Base-by-base conservation (phyloP, 2,113 vertebrate species). In the Camelus bactrianus region DNA sequence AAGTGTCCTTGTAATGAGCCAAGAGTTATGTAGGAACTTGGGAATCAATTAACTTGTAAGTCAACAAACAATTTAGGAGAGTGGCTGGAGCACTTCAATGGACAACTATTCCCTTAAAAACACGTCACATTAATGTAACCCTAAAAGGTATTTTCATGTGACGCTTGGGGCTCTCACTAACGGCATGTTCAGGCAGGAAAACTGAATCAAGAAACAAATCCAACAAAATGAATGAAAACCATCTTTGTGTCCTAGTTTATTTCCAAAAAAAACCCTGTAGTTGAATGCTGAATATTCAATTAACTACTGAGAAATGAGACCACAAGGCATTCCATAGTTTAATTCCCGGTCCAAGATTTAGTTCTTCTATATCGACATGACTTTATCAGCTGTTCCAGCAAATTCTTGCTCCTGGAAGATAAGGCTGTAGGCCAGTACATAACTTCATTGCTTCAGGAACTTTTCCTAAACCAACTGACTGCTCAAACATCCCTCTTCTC, bases 31-130 rank as follows among this genome's bases (percentile, higher is more conserved):
- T 89, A 86, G 69, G 65, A 94, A 54, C 77, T 84, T 38, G 64
- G 81, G 69, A 58, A 90, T 95, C 96, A 91, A 93, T 91, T 96
- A 96, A 70, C 80, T 79, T 80, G 38, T 94, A 94, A 75, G 69
- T 88, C 91, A 97, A 96, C 91, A 97, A 96, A 85, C 80, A 94
- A 90, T 82, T 62, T 38, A 89, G 62, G 67, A 85, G 73, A 86
- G 35, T 52, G 89, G 69, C 32, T 58, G 22, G 46, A 82, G 38
- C 7, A 2, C 86, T 58, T 96, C 75, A 93, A 70, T 76, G 91
- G 73, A 91, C 76, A 93, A 32, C 19, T 35, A 93, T 83, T 85
- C 24, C n/a, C 89, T 93, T 56, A 50, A 92, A 91, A 91, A 91
- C 32, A 65, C 58, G 70, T 82, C 35, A 32, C 50, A 38, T 60